These are phyloP conservation scores for Ypsolopha scabrella DNA, from an alignment of 2,888 invertebrate species.

Conservation along the genomic window DNA sequence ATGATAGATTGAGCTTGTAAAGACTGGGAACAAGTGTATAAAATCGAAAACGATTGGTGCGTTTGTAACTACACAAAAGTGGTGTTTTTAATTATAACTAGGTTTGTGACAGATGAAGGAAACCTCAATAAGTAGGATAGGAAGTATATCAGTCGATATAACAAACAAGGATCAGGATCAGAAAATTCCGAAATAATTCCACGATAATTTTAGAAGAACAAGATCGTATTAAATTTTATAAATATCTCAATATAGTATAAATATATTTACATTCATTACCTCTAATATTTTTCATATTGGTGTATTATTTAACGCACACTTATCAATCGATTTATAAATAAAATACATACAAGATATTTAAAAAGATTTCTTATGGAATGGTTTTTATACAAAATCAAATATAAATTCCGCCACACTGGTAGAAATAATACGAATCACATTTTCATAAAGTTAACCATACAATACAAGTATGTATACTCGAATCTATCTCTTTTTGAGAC, in stretches of 20 bases:
- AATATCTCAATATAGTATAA: constrained; percentile 67
- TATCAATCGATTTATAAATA: constrained; percentile 50
- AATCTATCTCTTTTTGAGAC: too few species aligned
- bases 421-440: constrained; percentile 56
- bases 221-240: constrained; percentile 68
- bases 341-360: constrained; percentile 31
- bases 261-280: constrained; percentile 66
- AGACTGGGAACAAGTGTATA: not conserved
- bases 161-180: constrained; percentile 12
- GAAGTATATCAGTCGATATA: constrained; percentile 11
- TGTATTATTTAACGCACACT: constrained; percentile 67
- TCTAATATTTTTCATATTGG: constrained; percentile 61
- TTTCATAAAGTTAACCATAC: constrained; percentile 34
- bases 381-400: constrained; percentile 66
- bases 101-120: constrained; percentile 29
- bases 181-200: constrained; percentile 36
- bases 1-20: not conserved
- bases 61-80: constrained; percentile 35
- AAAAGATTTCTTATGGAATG: constrained; percentile 63
- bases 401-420: constrained; percentile 54
- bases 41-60: constrained; percentile 32
- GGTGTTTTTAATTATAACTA: constrained; percentile 17
- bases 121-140: constrained; percentile 21
- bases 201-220: constrained; percentile 64
- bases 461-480: not conserved